A percentile compares a stretch with the other conserved stretches of the same genome.
Conservation (phyloP, 2,888 invertebrate genomes). For the Cabera pusaria region DNA sequence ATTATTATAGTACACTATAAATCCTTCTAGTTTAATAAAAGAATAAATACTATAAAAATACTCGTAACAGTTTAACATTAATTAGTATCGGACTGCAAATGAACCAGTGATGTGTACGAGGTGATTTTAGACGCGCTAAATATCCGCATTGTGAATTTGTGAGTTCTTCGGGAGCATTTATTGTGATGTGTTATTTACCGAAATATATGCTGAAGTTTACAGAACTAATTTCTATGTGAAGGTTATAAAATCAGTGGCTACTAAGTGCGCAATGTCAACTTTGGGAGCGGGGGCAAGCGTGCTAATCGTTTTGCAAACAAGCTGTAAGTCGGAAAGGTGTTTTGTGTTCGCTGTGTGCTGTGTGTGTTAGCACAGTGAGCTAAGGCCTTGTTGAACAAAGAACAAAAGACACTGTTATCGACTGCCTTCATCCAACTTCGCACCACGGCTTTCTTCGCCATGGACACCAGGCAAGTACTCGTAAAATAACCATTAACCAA, state of each 20-base stretch:
- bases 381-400: constrained; percentile 52
- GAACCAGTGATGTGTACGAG: constrained; percentile 28
- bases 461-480: constrained; percentile 63
- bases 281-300: constrained; percentile 65
- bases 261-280: constrained; percentile 76
- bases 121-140: constrained; percentile 27
- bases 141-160: constrained; percentile 32
- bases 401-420: constrained; percentile 58
- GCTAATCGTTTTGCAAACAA: constrained; percentile 77
- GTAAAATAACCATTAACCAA: constrained; percentile 29
- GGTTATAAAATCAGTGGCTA: constrained; percentile 66
- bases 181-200: constrained; percentile 46
- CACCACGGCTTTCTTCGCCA: constrained; percentile 47
- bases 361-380: constrained; percentile 65
- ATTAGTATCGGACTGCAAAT: too few species aligned
- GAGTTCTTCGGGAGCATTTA: constrained; percentile 38
- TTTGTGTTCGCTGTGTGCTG: constrained; percentile 57
- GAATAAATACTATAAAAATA: too few species aligned
- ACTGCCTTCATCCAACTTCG: constrained; percentile 40
- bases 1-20: too few species aligned
- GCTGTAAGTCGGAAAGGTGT: constrained; percentile 60
- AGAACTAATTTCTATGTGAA: constrained; percentile 63
- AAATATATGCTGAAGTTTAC: constrained; percentile 53
- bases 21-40: too few species aligned
- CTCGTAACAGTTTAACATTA: too few species aligned